phyloP scores from a whole-genome alignment of 2,113 vertebrate species.

The Psittacara wagleri region DNA sequence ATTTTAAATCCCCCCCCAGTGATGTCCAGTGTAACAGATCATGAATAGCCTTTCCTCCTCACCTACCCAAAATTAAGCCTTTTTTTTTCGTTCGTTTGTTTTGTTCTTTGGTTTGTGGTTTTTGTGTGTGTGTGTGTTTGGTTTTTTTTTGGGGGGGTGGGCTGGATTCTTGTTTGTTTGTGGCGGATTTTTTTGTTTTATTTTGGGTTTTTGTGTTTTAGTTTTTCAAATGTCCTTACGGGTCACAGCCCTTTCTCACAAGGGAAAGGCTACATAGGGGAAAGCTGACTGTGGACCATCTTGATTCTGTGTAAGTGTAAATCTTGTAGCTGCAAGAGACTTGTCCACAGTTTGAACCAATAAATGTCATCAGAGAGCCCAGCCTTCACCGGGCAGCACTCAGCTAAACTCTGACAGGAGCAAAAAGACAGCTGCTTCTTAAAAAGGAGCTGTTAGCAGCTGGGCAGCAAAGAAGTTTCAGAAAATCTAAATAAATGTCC shows the following conservation, averaged over 20 bases:
- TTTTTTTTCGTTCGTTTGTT: neutral
- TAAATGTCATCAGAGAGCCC: neutral
- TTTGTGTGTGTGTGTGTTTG: too few relatives aligned
- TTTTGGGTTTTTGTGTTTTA: neutral
- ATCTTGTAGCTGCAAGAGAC: neutral
- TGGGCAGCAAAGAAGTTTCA: neutral
- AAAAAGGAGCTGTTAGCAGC: neutral
- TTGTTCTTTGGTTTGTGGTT: neutral
- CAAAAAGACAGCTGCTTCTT: neutral
- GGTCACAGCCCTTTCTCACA: neutral
- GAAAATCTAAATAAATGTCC: neutral
- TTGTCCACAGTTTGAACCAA: neutral
- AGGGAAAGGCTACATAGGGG: neutral
- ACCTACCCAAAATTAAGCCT: neutral
- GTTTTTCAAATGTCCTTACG: neutral
- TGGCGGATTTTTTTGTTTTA: neutral
- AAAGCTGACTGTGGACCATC: neutral
- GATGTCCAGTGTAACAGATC: neutral
- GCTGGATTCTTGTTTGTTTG: neutral
- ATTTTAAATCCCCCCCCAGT: neutral
- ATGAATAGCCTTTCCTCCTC: neutral
- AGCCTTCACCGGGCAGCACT: neutral
- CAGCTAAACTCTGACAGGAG: neutral
- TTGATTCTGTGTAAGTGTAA: neutral
- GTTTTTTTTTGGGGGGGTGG: neutral